A percentile compares a stretch with the other conserved stretches of the same genome.
These are phyloP conservation scores for Mirounga angustirostris DNA, from an alignment of 2,113 vertebrate genomes.

Conservation along the genomic window DNA sequence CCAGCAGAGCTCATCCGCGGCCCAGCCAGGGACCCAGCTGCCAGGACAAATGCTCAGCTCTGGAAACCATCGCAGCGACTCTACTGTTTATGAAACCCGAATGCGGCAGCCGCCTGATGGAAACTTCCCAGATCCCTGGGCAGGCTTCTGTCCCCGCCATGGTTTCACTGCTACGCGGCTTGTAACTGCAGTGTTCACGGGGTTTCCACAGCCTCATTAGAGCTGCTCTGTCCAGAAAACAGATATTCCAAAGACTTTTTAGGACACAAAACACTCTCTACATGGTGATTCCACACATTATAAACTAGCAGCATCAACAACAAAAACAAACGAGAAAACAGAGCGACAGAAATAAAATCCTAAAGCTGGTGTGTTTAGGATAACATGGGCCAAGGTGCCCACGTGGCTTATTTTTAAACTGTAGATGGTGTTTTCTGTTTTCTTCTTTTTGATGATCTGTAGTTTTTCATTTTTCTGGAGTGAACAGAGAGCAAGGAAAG, in stretches of 20 bases:
- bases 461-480: not conserved
- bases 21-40: not conserved
- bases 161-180: not conserved
- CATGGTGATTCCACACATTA: not conserved
- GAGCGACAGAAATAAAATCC: not conserved
- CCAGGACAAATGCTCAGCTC: not conserved
- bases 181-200: not conserved
- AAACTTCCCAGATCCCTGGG: not conserved
- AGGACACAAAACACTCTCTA: not conserved
- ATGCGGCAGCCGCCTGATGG: not conserved
- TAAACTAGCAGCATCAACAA: too few species aligned
- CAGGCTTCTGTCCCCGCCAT: not conserved
- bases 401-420: not conserved
- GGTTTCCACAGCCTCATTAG: not conserved
- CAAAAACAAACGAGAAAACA: not conserved
- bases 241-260: not conserved
- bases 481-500: not conserved
- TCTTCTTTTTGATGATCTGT: not conserved
- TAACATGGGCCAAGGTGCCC: accelerated
- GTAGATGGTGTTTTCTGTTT: not conserved
- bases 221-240: not conserved
- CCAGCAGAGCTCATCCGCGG: accelerated
- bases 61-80: not conserved
- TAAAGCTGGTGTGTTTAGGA: not conserved
- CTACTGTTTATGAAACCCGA: conserved; percentile 7